phyloP scores from a whole-genome alignment of 2,113 vertebrate genomes.

The Platysteira castanea region DNA sequence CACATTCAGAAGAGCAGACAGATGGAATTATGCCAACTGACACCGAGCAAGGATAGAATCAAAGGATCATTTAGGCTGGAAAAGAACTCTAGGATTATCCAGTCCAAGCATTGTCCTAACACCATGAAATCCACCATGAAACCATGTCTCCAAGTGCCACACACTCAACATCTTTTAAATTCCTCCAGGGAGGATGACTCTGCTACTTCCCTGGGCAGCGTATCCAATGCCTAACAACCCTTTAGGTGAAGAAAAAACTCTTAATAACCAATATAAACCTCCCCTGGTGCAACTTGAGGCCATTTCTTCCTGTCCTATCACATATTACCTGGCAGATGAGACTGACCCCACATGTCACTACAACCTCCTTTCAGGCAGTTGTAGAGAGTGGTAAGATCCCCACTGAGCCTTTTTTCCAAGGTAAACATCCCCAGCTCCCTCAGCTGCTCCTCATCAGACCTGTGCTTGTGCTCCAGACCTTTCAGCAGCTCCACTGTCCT shows the following conservation, averaged over 20 bases:
- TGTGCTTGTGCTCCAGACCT: background rate
- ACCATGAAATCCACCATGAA: background rate
- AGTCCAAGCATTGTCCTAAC: background rate
- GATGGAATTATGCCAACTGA: background rate
- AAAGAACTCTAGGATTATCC: background rate
- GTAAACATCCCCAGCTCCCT: background rate
- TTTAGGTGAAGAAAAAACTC: background rate
- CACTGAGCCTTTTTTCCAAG: background rate
- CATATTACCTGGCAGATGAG: background rate
- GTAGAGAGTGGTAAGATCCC: background rate
- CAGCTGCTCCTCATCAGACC: background rate
- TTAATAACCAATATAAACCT: background rate
- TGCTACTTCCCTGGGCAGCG: background rate
- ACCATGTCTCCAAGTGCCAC: background rate
- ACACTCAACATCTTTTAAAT: rapidly evolving
- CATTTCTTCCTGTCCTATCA: background rate
- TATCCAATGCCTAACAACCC: background rate
- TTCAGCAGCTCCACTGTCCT: rapidly evolving
- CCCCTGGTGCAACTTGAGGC: background rate
- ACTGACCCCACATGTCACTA: too few species aligned
- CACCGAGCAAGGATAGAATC: background rate
- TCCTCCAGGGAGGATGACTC: background rate
- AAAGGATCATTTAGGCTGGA: background rate
- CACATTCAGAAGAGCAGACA: background rate
- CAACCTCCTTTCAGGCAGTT: background rate